Conservation (phyloP, 2,797 vertebrate genomes). For the Corythornis leucogaster region DNA sequence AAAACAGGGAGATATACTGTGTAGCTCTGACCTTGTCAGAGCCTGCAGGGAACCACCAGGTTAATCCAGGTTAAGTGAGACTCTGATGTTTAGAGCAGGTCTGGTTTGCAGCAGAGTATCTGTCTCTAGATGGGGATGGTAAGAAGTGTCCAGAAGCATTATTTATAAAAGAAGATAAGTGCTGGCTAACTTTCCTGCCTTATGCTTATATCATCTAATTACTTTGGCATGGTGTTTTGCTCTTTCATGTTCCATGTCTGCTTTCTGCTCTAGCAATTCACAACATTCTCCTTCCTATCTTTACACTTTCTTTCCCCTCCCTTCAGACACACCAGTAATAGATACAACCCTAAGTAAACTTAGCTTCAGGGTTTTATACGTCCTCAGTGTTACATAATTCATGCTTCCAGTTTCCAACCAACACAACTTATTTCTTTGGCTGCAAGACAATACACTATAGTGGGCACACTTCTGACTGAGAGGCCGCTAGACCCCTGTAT, state of each 20-base stretch:
- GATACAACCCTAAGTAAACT: neutral
- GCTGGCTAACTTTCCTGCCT: conserved; percentile 29
- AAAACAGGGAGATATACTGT: neutral
- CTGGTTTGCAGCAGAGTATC: conserved; percentile 38
- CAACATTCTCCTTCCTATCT: conserved; percentile 43
- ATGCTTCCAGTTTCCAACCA: neutral
- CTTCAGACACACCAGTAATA: conserved; percentile 19
- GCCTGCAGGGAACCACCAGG: neutral
- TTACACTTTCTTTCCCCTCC: neutral
- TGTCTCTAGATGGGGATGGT: neutral
- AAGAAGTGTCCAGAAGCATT: conserved; percentile 38
- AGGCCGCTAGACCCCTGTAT: neutral
- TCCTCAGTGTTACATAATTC: neutral
- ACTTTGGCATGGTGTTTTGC: neutral
- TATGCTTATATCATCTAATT: conserved; percentile 67
- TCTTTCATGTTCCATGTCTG: conserved; percentile 56
- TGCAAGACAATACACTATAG: accelerated
- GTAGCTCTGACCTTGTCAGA: neutral
- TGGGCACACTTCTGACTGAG: neutral
- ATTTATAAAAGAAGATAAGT: conserved; percentile 61
- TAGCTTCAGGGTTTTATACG: neutral
- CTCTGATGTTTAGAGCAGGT: neutral
- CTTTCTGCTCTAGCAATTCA: conserved; percentile 22
- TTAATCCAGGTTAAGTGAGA: conserved; percentile 53
- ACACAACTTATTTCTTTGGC: neutral